Percentiles rank a stretch among this genome's conserved stretches.
phyloP scores from a whole-genome alignment of 2,797 vertebrate genomes.

The Aotus griseimembra region DNA sequence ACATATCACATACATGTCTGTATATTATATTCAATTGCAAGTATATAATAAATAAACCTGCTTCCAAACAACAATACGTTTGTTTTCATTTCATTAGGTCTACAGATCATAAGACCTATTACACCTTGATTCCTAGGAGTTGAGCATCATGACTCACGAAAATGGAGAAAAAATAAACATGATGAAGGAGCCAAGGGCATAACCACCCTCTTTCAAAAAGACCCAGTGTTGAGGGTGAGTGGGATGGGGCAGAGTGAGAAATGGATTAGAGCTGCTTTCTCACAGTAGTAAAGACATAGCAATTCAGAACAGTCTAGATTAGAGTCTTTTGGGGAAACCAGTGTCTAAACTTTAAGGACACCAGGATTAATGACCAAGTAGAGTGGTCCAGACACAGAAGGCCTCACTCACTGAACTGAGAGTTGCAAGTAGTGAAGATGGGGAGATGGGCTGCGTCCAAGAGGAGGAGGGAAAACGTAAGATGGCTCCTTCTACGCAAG shows the following conservation, averaged over 20 bases:
- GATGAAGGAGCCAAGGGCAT: background rate
- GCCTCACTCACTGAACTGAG: background rate
- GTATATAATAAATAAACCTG: constrained; percentile 40
- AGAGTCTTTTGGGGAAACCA: background rate
- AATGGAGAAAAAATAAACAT: background rate
- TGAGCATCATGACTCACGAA: background rate
- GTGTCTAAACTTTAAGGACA: background rate
- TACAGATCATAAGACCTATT: background rate
- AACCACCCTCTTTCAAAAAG: fast-evolving
- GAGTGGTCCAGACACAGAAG: background rate
- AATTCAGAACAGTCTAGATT: background rate
- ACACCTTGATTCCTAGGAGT: background rate
- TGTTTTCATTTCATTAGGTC: background rate
- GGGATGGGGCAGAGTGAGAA: background rate
- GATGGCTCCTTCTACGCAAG: background rate
- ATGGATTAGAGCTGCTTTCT: background rate
- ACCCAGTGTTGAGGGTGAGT: background rate
- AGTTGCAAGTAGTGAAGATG: background rate
- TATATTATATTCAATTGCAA: background rate
- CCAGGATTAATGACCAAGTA: background rate
- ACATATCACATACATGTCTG: background rate
- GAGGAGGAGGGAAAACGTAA: background rate
- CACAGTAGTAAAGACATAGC: background rate
- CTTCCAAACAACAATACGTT: background rate
- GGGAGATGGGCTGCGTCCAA: background rate